Evolutionary conservation across 1,140 invertebrate genomes (phyloP), one percentile per base, ranked within the genome.

Genomic region (Drosophila kanapiae): DNA sequence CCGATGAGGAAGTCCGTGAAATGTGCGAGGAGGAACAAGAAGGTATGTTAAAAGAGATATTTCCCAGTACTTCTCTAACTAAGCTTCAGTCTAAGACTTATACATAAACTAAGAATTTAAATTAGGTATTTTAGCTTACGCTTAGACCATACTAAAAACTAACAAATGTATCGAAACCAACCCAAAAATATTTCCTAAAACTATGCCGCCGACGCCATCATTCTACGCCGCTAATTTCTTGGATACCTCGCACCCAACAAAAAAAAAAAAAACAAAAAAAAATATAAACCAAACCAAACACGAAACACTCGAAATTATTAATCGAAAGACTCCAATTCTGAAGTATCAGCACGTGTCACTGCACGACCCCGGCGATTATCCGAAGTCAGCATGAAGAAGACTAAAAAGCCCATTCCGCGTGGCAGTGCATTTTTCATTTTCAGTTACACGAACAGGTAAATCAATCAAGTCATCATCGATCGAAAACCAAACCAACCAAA

Each of bases 351-450:
- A 77, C 80, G 74, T 78, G 86, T 82, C 62, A 94, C 96, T 71
- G 97, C 95, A 83, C 95, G 98, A 86, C 98, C 98, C 61, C 94
- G 98, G 61, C 95, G 98, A 78, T 95, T 99, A 94, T 99, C 98
- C 27, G 98, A 99, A 93, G 95, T 98, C 82, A 97, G 96, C 93
- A 96, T 97, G 80, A 95, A 96, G 65, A 97, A 95, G 90, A 96
- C 97, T 94, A 96, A 96, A 93, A 97, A 98, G 94, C 98, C 98
- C 49, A 99, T 99, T 91, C 99, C 99, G 72, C 96, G 96, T 86
- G 97, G 96, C 80, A 96, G 96, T 91, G 97, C 98, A 58, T 98
- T 99, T 94, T 99, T 99, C 95, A 96, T 99, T 93, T 99, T 99
- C 95, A 96, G 96, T 76, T 96, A 96, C 93, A 98, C 95, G 40